Percentiles rank a stretch among this genome's conserved stretches.
These are phyloP conservation scores for Amazona vittata DNA, from an alignment of 2,113 vertebrate species.

Conservation along the genomic window DNA sequence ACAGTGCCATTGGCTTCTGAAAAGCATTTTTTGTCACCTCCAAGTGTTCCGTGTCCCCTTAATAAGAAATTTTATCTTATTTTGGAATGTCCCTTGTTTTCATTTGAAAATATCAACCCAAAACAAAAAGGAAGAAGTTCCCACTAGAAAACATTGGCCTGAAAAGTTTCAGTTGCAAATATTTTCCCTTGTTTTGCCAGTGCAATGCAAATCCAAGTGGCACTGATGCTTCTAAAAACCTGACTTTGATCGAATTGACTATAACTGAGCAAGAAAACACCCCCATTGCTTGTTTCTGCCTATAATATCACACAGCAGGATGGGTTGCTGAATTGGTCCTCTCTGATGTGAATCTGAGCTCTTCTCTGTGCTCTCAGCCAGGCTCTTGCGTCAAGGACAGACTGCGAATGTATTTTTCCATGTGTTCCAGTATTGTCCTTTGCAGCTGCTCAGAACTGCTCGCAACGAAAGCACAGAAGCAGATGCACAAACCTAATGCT, in stretches of 20 bases:
- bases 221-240: neutral
- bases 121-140: neutral
- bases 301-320: neutral
- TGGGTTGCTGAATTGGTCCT: neutral
- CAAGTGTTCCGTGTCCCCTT: neutral
- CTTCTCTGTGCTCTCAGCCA: neutral
- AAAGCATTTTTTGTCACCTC: neutral
- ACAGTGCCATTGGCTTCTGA: neutral
- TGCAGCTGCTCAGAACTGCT: neutral
- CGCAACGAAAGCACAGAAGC: neutral
- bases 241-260: neutral
- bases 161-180: neutral
- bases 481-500: neutral
- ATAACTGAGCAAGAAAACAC: neutral
- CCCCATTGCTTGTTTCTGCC: neutral
- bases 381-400: neutral
- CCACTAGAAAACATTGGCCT: neutral
- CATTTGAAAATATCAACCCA: neutral
- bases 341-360: neutral
- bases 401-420: rapidly evolving
- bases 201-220: neutral
- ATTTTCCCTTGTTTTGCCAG: neutral
- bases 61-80: neutral
- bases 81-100: neutral
- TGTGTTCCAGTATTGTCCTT: neutral